Base-by-base conservation (phyloP, 1,140 invertebrate genomes). In the Polypedilum vanderplanki region DNA sequence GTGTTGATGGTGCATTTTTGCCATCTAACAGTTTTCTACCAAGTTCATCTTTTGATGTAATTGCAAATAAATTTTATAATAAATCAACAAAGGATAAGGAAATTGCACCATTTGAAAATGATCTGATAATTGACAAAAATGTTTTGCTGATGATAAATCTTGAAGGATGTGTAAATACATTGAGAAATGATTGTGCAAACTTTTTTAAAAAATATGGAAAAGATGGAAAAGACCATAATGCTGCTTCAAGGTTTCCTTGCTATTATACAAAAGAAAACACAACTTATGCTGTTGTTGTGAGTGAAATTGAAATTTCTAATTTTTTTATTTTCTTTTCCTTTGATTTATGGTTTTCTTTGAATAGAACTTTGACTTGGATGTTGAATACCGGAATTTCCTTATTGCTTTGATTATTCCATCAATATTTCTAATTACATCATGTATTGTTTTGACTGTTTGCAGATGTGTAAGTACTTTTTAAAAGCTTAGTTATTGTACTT, bases 81-180 rank as follows among this genome's bases (percentile, higher is more conserved):
- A 88, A 87, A 76, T 89, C 90, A 0, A 85, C 87, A 15, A 87
- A 88, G 0, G 82, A 92, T 74, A 83, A 87, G 1, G 80, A 83
- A n/a, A 87, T 93, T 0, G 89, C 91, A 5, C 93, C 93, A 0
- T 88, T 90, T 0, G 93, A 95, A 80, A 85, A 87, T 0, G 90
- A 93, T 78, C 80, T 95, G 4, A 89, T 93, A 67, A 90, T 96
- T 70, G 90, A 92, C 7, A 95, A 96, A 79, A 92, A 94, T 75
- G 93, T 91, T 76, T 86, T 88, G 64, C 82, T 96, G 57, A 87
- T 94, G 82, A 94, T 95, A 73, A 96, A 96, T 80, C 80, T 95
- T 40, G 93, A 96, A 83, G 92, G 92, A 1, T 95, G 93, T 79
- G 93, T 96, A 0, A 96, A 96, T 79, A 94, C 93, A 0, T 83